Evolutionary conservation across 2,888 invertebrate genomes (phyloP).

Genomic region (Choreutis nemorana): DNA sequence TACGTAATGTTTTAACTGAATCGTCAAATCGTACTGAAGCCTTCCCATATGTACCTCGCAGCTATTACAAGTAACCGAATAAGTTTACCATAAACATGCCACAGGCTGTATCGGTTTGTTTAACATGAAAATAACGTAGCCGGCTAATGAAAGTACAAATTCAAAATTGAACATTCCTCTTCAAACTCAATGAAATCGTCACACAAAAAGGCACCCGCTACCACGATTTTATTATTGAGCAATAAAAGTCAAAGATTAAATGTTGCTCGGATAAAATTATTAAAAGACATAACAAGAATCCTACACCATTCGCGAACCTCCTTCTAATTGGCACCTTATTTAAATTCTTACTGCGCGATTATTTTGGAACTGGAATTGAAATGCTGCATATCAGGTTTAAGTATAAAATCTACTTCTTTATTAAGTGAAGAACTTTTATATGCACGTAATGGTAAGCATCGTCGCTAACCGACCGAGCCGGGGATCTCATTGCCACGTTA

Average conservation of each 20-base stretch:
- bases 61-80: too few relatives aligned
- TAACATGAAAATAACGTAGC: too few relatives aligned
- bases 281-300: conserved; percentile 33
- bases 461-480: conserved; percentile 37
- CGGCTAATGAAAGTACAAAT: too few relatives aligned
- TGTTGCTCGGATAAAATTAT: conserved; percentile 35
- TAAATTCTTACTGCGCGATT: conserved; percentile 45
- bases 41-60: too few relatives aligned
- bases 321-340: conserved; percentile 59
- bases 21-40: too few relatives aligned
- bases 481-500: conserved; percentile 40
- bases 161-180: too few relatives aligned
- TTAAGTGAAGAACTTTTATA: conserved; percentile 47
- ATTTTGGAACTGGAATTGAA: conserved; percentile 38
- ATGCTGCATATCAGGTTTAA: conserved; percentile 39
- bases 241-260: conserved; percentile 35
- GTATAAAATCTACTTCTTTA: conserved; percentile 51
- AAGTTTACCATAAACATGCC: too few relatives aligned
- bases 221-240: conserved; percentile 30
- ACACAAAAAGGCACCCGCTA: conserved; percentile 12
- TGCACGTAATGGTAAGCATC: conserved; percentile 39
- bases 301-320: conserved; percentile 24
- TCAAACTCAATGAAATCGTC: conserved; percentile 11
- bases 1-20: conserved; percentile 15
- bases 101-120: too few relatives aligned